These are phyloP conservation scores for Drepanosiphum platanoidis DNA, from an alignment of 2,888 invertebrate genomes.

Conservation along the genomic window DNA sequence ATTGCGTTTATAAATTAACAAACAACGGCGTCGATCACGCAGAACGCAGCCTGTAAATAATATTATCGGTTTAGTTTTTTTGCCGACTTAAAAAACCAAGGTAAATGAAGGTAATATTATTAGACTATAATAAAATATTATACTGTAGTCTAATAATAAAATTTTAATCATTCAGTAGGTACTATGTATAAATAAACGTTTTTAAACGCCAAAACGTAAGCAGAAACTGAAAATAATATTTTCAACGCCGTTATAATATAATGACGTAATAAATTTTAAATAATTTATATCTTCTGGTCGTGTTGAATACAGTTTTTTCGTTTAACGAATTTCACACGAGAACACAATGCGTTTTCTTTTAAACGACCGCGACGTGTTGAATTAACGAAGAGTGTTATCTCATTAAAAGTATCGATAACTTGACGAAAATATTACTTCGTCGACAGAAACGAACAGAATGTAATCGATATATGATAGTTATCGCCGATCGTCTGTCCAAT, in stretches of 20 bases:
- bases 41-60: too few relatives aligned
- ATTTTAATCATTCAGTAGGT: slow-evolving; percentile 7
- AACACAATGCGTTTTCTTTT: too few relatives aligned
- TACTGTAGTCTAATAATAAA: slow-evolving; percentile 40
- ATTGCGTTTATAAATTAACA: too few relatives aligned
- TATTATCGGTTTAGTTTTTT: too few relatives aligned
- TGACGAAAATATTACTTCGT: neutral
- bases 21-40: too few relatives aligned
- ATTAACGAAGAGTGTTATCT: neutral
- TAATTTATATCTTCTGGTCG: too few relatives aligned
- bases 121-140: slow-evolving; percentile 2
- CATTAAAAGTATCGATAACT: neutral
- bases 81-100: too few relatives aligned
- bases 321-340: neutral
- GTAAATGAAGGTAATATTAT: neutral
- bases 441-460: neutral
- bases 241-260: neutral
- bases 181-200: slow-evolving; percentile 30
- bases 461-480: neutral
- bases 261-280: too few relatives aligned
- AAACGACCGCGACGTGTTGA: neutral
- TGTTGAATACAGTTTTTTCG: neutral
- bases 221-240: neutral
- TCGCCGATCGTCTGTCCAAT: neutral
- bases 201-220: slow-evolving; percentile 29